phyloP scores from a whole-genome alignment of 2,797 vertebrate species.

The Labeo calbasu region DNA sequence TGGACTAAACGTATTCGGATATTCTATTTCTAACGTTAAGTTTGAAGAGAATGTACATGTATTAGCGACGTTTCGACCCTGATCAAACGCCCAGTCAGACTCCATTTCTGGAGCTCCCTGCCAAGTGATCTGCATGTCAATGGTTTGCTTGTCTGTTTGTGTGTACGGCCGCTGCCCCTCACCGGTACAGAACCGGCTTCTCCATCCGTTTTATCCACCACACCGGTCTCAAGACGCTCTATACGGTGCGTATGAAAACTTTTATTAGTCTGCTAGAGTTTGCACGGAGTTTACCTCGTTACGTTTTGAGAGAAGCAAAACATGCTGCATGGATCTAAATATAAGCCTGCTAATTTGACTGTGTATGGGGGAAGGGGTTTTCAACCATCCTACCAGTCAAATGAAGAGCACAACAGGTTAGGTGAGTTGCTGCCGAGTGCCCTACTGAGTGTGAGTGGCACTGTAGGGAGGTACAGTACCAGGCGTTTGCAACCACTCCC shows the following conservation, averaged over 20 bases:
- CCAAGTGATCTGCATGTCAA: constrained; percentile 79
- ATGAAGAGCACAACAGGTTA: constrained; percentile 66
- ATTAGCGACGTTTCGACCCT: not conserved
- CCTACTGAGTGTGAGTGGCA: not conserved
- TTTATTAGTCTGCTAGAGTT: not conserved
- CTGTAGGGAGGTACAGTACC: not conserved
- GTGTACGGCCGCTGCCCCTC: constrained; percentile 9
- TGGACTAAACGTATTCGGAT: not conserved
- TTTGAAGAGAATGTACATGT: not conserved
- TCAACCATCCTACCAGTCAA: not conserved
- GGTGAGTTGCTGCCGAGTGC: constrained; percentile 39
- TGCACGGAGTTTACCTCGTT: not conserved
- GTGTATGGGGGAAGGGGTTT: not conserved
- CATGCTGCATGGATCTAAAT: not conserved
- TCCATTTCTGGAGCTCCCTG: constrained; percentile 52
- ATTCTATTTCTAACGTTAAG: not conserved
- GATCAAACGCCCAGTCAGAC: constrained; percentile 39
- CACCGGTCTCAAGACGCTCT: not conserved
- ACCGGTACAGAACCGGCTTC: constrained; percentile 4
- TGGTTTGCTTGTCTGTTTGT: constrained; percentile 57
- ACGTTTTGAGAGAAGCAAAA: not conserved
- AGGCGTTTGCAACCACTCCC: not conserved
- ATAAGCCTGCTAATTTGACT: constrained; percentile 19
- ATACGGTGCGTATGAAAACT: constrained; percentile 15
- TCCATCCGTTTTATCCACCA: not conserved